phyloP scores from a whole-genome alignment of 2,888 invertebrate species.

The Theretra japonica region DNA sequence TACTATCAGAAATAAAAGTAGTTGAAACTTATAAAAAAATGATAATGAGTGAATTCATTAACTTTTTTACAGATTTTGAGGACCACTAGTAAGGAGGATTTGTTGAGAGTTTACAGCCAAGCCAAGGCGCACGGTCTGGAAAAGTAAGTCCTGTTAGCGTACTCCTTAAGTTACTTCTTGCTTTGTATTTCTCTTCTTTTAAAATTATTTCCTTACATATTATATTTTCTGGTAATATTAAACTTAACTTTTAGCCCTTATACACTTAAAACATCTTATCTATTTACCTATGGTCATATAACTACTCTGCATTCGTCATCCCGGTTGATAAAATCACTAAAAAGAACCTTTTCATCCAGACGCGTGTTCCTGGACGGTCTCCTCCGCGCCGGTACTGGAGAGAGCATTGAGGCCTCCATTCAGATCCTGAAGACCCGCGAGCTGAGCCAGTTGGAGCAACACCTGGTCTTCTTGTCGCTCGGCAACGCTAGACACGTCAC shows the following conservation, averaged over 20 bases:
- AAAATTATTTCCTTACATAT: too few species aligned
- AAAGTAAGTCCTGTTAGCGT: conserved; percentile 72
- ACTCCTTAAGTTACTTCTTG: not conserved
- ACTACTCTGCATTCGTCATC: not conserved
- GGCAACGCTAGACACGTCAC: conserved; percentile 88
- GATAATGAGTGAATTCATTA: not conserved
- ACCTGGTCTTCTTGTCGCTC: conserved; percentile 87
- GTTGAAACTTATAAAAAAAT: too few species aligned
- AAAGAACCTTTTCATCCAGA: conserved; percentile 60
- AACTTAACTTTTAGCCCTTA: too few species aligned
- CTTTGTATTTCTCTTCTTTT: not conserved
- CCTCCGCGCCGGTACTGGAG: conserved; percentile 91
- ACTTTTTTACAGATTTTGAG: conserved; percentile 85
- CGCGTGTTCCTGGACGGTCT: conserved; percentile 93
- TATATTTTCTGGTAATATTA: too few species aligned
- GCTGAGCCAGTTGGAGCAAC: conserved; percentile 83
- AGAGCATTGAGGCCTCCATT: conserved; percentile 88
- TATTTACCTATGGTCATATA: too few species aligned
- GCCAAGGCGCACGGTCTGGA: conserved; percentile 85
- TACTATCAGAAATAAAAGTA: too few species aligned
- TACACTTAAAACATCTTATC: too few species aligned
- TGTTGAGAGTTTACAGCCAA: conserved; percentile 88
- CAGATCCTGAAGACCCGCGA: conserved; percentile 88
- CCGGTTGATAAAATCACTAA: not conserved
- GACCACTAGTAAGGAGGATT: conserved; percentile 87